Percentiles rank a stretch among this genome's conserved stretches.
Evolutionary conservation across 2,113 vertebrate species (phyloP).

Genomic region (Macquaria australasica): DNA sequence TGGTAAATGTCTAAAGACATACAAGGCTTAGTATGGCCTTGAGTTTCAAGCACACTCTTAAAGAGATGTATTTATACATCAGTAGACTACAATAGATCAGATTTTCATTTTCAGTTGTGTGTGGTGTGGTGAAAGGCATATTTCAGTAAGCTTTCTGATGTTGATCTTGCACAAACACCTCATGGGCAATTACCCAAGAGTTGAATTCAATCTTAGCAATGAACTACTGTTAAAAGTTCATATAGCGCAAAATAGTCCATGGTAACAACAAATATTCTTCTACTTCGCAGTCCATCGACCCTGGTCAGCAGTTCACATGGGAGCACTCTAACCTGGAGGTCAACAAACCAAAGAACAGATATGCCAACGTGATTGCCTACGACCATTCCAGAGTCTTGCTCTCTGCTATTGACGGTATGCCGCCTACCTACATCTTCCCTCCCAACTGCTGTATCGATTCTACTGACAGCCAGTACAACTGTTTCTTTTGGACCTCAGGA

Average conservation of each 20-base stretch:
- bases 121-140: constrained; percentile 1
- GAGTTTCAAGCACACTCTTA: background rate
- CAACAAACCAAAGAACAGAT: constrained; percentile 99
- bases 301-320: constrained; percentile 99
- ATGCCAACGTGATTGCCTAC: constrained; percentile 98
- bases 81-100: constrained; percentile 4
- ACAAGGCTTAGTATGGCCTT: background rate
- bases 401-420: constrained; percentile 96
- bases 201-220: background rate
- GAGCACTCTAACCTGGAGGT: constrained; percentile 99
- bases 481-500: constrained; percentile 31
- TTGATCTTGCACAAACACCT: constrained; percentile 1
- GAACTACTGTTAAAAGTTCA: background rate
- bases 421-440: constrained; percentile 40
- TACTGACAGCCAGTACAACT: background rate
- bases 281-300: constrained; percentile 93
- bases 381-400: constrained; percentile 97
- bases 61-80: background rate
- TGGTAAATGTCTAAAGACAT: constrained; percentile 1
- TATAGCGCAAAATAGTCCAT: background rate
- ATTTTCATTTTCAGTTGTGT: background rate
- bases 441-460: constrained; percentile 41
- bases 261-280: constrained; percentile 57
- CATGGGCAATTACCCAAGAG: background rate
- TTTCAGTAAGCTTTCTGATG: constrained; percentile 12